Percentiles rank a stretch among this genome's conserved stretches.
Evolutionary conservation across 2,797 vertebrate genomes (phyloP).

Genomic region (Hyperoplus lanceolatus): DNA sequence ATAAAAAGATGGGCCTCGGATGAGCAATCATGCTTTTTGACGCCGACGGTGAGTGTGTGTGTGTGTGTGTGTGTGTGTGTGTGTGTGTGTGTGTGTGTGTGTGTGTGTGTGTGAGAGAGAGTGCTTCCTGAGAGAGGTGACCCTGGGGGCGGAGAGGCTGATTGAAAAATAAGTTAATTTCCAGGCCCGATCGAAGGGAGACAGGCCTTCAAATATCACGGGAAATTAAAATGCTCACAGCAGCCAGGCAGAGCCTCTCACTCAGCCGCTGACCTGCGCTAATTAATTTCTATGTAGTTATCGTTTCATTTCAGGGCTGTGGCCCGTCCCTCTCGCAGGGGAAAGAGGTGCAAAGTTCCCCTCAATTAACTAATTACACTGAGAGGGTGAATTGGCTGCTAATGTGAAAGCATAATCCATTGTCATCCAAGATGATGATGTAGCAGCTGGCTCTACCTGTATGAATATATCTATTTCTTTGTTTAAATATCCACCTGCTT

Average conservation of each 20-base stretch:
- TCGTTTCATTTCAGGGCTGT: slow-evolving; percentile 81
- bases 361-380: slow-evolving; percentile 98
- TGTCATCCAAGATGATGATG: slow-evolving; percentile 43
- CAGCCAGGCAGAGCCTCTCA: slow-evolving; percentile 82
- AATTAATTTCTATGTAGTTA: slow-evolving; percentile 94
- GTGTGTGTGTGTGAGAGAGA: slow-evolving; percentile 24
- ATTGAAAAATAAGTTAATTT: slow-evolving; percentile 99
- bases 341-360: slow-evolving; percentile 81
- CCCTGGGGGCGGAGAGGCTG: slow-evolving; percentile 93
- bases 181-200: slow-evolving; percentile 96
- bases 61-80: slow-evolving; percentile 26
- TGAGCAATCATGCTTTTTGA: slow-evolving; percentile 93
- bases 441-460: slow-evolving; percentile 16
- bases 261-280: slow-evolving; percentile 91
- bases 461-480: not conserved
- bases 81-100: slow-evolving; percentile 16
- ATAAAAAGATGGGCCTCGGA: slow-evolving; percentile 90
- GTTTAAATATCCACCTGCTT: not conserved
- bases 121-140: slow-evolving; percentile 86
- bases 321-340: slow-evolving; percentile 64
- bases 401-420: slow-evolving; percentile 75
- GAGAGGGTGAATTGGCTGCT: slow-evolving; percentile 90
- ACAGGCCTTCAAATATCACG: slow-evolving; percentile 98
- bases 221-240: slow-evolving; percentile 97
- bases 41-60: slow-evolving; percentile 88